Evolutionary conservation across 1,140 invertebrate species (phyloP), one percentile per base, ranked within the genome.

Genomic region (Helicoverpa armigera): DNA sequence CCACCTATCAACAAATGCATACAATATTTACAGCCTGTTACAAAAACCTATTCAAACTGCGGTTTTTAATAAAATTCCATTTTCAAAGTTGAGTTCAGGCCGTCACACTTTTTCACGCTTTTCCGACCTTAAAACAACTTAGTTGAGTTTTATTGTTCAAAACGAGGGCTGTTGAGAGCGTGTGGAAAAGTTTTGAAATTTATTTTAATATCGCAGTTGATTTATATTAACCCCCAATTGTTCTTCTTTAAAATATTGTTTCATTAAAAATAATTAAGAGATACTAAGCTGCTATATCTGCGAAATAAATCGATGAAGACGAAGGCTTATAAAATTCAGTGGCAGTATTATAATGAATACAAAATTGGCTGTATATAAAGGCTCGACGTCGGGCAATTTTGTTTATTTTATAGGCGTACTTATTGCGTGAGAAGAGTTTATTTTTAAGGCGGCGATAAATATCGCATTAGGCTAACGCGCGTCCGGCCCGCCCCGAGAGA

Each of bases 1-100:
- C 97, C 89, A 95, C 94, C 95, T 95, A 80, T 61, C 29, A 82
- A 86, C 77, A 82, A 83, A 85, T n/a, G 73, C 29, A 67, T 77
- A 7, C 60, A 43, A 48, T 53, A 53, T 29, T 7, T 53, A 43
- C 10, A 5, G 5, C n/a, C 63, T 67, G 12, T 43, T 16, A 43
- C 16, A 29, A 14, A 61, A 63, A 43, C n/a, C 50, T 69, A 69
- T 50, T 69, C 43, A 18, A 50, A 23, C 10, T 50, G 35, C n/a
- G 65, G n/a, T 69, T 69, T 50, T 43, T 16, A 50, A 67, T 50
- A 67, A 63, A 65, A 67, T 16, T 11, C n/a, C 5, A 48, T 67
- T 48, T 67, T 12, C 3, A 35, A 67, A 48, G n/a, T 69, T 43
- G 16, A 2, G 43, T 48, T 1, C 16, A 2, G 65, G 35, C 43